Evolutionary conservation across 30 jellyfish, hydroid and myxozoan species (phyloP), one percentile per base, ranked within the genome.

Genomic region (Rhopilema esculentum): DNA sequence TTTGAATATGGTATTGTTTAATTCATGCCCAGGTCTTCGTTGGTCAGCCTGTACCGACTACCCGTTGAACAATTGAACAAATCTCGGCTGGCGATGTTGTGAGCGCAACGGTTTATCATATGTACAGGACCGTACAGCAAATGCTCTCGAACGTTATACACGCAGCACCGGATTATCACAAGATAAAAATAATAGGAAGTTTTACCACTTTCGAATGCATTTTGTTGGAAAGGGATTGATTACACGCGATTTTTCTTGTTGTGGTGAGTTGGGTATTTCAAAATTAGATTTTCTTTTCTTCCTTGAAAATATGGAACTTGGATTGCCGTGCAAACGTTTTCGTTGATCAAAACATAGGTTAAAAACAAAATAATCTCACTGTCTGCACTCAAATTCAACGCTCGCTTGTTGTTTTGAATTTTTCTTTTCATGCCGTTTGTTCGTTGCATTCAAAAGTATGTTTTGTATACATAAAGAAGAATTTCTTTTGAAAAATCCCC

Each of bases 61-160:
- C 23, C 83, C 23, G 32, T 73, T 49, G 88, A 76, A 85, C 94
- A 85, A 85, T 85, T 66, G 94, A 65, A 51, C 84, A 85, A 85
- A 85, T 85, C 94, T 53, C 94, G 76, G 94, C 61, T 71, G 69
- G 49, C 49, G 33, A 22, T 29, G 49, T 65, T 76, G 87, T 33
- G 53, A 40, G 30, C 82, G 68, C 33, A 6, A 57, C 90, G 71
- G 76, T n/a, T 49, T 16, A 27, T n/a, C 65, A 18, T 9, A 23
- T 1, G 75, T 22, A 22, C 29, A 51, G 76, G 30, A 75, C 31
- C 61, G 67, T 24, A 80, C 65, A 28, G 65, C 33, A 71, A 65
- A 28, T 66, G 71, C 73, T 30, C n/a, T 53, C 51, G 65, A 73
- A 23, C 32, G 69, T 73, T 25, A 20, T 1, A 71, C 29, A 1